A percentile compares a stretch with the other conserved stretches of the same genome.
These are phyloP conservation scores for Drosophila lacicola DNA, from an alignment of 2,888 invertebrate species.

Conservation along the genomic window DNA sequence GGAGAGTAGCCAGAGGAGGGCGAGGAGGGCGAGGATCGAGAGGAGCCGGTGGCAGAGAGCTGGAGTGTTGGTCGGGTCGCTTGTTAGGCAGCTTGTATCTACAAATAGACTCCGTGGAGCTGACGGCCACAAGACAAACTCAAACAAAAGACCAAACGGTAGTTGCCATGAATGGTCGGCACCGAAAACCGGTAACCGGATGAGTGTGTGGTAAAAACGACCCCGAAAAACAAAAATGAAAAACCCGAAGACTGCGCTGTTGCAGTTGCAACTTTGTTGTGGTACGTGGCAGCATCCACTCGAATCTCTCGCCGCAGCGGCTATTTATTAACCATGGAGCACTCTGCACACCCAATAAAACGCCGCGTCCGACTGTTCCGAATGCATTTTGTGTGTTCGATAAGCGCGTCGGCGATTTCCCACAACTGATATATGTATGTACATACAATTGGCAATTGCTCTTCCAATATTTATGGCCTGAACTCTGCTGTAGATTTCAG, in stretches of 20 bases:
- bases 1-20: slow-evolving; percentile 11
- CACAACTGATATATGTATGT: slow-evolving; percentile 63
- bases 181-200: slow-evolving; percentile 61
- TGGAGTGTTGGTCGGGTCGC: slow-evolving; percentile 38
- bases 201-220: slow-evolving; percentile 21
- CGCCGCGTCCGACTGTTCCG: slow-evolving; percentile 42
- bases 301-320: slow-evolving; percentile 34
- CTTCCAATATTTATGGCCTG: slow-evolving; percentile 63
- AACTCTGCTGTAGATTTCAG: slow-evolving; percentile 25
- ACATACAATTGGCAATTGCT: slow-evolving; percentile 58
- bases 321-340: slow-evolving; percentile 51
- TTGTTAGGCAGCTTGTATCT: slow-evolving; percentile 74
- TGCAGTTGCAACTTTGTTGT: slow-evolving; percentile 67
- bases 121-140: slow-evolving; percentile 77
- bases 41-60: slow-evolving; percentile 38
- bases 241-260: slow-evolving; percentile 9
- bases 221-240: slow-evolving; percentile 12
- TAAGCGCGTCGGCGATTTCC: slow-evolving; percentile 63
- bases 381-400: slow-evolving; percentile 77
- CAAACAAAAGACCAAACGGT: slow-evolving; percentile 80
- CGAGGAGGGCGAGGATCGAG: slow-evolving; percentile 13
- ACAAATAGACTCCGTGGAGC: slow-evolving; percentile 70
- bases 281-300: slow-evolving; percentile 25
- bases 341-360: slow-evolving; percentile 47
- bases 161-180: slow-evolving; percentile 74